Conservation (phyloP, 2,888 invertebrate species). For the Dendrolimus houi region DNA sequence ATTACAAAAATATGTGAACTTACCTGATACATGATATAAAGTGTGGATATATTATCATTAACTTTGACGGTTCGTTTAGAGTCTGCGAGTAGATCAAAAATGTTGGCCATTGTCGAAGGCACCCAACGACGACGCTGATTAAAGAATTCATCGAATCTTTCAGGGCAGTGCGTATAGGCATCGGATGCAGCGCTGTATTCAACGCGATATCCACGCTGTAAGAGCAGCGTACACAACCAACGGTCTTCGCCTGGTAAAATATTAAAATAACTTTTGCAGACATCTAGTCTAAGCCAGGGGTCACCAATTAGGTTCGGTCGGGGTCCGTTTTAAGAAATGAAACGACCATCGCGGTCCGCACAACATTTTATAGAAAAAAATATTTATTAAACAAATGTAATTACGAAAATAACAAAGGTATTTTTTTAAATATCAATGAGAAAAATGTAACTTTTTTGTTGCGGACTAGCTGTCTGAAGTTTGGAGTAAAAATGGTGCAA, state of each 20-base stretch:
- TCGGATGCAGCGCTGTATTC: conserved; percentile 98
- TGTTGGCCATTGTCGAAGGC: conserved; percentile 97
- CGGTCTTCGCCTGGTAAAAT: conserved; percentile 88
- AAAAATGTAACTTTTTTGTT: too few species aligned
- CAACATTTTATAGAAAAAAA: too few species aligned
- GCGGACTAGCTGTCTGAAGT: too few species aligned
- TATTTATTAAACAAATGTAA: too few species aligned
- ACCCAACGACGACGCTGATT: conserved; percentile 97
- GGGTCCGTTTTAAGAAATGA: too few species aligned
- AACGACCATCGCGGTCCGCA: too few species aligned
- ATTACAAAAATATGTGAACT: background rate
- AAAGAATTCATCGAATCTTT: conserved; percentile 94
- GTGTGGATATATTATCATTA: conserved; percentile 92
- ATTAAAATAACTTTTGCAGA: background rate
- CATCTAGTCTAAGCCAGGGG: too few species aligned
- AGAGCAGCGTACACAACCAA: conserved; percentile 94
- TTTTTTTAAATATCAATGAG: too few species aligned
- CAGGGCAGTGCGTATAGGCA: conserved; percentile 95
- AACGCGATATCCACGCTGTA: conserved; percentile 93
- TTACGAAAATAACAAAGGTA: too few species aligned
- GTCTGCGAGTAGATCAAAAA: conserved; percentile 89
- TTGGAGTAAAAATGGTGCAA: too few species aligned
- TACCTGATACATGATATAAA: conserved; percentile 83
- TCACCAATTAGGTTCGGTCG: too few species aligned
- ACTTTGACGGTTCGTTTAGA: conserved; percentile 85